phyloP scores from a whole-genome alignment of 1,140 invertebrate genomes.

The Diprion similis region DNA sequence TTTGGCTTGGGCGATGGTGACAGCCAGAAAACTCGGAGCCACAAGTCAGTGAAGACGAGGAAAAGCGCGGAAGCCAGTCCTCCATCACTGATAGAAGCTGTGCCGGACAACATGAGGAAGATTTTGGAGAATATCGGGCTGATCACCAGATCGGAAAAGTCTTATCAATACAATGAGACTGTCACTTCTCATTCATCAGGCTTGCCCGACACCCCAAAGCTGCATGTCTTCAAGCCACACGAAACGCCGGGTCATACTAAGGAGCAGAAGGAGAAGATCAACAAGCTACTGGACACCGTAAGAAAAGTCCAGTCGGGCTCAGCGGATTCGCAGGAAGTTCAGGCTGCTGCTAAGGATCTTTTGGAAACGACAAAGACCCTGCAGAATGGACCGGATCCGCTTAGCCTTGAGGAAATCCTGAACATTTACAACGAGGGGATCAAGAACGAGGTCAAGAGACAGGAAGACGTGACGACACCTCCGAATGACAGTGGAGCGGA shows the following conservation, averaged over 20 bases:
- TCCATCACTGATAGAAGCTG: constrained; percentile 51
- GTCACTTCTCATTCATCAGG: constrained; percentile 17
- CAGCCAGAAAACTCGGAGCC: constrained; percentile 28
- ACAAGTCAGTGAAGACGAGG: constrained; percentile 48
- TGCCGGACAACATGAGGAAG: constrained; percentile 61
- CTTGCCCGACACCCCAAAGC: constrained; percentile 26
- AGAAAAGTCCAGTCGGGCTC: constrained; percentile 59
- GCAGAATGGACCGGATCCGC: constrained; percentile 55
- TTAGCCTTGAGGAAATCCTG: constrained; percentile 56
- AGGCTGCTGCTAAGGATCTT: constrained; percentile 50
- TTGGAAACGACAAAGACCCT: constrained; percentile 48
- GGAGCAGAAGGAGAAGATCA: constrained; percentile 54
- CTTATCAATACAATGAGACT: constrained; percentile 19
- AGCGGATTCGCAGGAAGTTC: constrained; percentile 42
- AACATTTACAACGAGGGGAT: constrained; percentile 48
- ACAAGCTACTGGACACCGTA: constrained; percentile 58
- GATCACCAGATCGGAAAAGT: constrained; percentile 28
- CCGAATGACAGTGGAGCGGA: constrained; percentile 32
- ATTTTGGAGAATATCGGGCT: constrained; percentile 64
- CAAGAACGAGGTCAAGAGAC: constrained; percentile 60
- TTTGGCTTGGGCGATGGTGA: constrained; percentile 62
- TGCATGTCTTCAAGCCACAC: constrained; percentile 61
- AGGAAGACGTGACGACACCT: constrained; percentile 50
- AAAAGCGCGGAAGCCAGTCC: constrained; percentile 31
- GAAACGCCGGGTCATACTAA: constrained; percentile 44